Percentiles rank a stretch among this genome's conserved stretches.
Conservation (phyloP, 2,113 vertebrate genomes). For the Passer montanus region DNA sequence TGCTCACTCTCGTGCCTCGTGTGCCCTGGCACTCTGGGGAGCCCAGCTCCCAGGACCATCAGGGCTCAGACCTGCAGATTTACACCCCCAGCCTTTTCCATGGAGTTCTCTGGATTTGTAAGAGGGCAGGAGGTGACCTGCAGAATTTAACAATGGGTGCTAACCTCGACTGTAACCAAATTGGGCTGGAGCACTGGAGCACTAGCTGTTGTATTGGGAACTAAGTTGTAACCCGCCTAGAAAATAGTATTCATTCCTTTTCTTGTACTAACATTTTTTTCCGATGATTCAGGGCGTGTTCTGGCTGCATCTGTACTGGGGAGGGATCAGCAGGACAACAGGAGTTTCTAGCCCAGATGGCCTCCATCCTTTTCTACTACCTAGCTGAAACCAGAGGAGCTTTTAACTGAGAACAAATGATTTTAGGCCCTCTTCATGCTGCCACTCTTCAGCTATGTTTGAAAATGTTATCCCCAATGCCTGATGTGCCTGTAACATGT, state of each 20-base stretch:
- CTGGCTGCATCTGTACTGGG: not conserved
- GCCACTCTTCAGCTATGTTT: not conserved
- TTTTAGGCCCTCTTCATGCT: not conserved
- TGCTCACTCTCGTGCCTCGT: accelerated
- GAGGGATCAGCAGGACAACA: not conserved
- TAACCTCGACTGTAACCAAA: not conserved
- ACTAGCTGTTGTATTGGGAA: not conserved
- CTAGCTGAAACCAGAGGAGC: not conserved
- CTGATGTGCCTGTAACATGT: not conserved
- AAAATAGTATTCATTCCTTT: not conserved
- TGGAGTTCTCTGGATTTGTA: not conserved
- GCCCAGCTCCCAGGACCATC: accelerated
- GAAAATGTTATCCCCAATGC: not conserved
- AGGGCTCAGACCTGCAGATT: not conserved
- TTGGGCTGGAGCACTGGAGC: not conserved
- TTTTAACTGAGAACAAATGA: not conserved
- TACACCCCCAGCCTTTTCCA: not conserved
- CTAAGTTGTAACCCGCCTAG: not conserved
- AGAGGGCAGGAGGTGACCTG: not conserved
- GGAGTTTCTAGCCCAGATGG: not conserved
- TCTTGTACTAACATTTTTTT: not conserved
- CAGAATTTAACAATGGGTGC: not conserved
- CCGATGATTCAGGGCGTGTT: accelerated
- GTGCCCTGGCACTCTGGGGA: not conserved
- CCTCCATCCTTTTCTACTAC: not conserved